Evolutionary conservation across 2,113 vertebrate species (phyloP).

Genomic region (Sclerurus mexicanus): DNA sequence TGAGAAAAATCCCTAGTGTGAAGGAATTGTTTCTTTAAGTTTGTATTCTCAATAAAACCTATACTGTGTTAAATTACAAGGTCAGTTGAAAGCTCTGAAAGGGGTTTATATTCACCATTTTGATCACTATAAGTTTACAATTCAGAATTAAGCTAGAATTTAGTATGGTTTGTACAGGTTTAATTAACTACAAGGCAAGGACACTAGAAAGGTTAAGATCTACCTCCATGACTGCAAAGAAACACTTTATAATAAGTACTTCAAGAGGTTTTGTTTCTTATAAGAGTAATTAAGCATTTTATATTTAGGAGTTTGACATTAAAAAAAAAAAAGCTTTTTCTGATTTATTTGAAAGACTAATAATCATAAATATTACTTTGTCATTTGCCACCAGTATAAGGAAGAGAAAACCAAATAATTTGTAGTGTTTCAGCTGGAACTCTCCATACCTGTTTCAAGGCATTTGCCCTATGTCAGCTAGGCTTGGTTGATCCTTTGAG

Average conservation of each 20-base stretch:
- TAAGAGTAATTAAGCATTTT: neutral
- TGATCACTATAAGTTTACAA: neutral
- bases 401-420: neutral
- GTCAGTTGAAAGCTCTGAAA: neutral
- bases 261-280: conserved; percentile 1
- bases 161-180: neutral
- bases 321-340: neutral
- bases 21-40: neutral
- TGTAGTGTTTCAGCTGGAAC: neutral
- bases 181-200: conserved; percentile 47
- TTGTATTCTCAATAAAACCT: neutral
- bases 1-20: neutral
- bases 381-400: neutral
- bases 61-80: neutral
- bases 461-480: neutral
- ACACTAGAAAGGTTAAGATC: conserved; percentile 40
- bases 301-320: neutral
- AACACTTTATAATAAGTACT: neutral
- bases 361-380: neutral
- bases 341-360: neutral
- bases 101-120: neutral
- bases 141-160: neutral
- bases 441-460: neutral
- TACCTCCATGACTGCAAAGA: neutral
- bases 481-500: neutral